Base-by-base conservation (phyloP, 2,113 vertebrate species). In the Sclerurus mexicanus region DNA sequence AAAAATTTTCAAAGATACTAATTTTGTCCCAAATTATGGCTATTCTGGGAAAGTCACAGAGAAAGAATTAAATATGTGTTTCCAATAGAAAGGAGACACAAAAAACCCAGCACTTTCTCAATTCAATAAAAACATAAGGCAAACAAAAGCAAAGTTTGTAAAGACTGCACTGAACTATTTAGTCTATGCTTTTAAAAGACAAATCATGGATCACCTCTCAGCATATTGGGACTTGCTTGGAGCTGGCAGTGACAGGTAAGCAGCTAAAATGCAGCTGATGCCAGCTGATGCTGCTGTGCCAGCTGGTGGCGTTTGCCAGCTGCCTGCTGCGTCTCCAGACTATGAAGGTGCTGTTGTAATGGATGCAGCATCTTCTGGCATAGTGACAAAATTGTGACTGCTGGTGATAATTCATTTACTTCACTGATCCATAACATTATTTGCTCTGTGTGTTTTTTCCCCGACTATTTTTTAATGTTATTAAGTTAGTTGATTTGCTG, bases 201-300 rank as follows among this genome's bases (percentile, higher is more conserved):
- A 93, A 85, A 91, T 93, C 90, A 91, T 87, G 37, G 76, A 78
- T 86, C 95, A 89, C 75, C 44, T 94, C 87, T 30, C 46, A 85
- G 77, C 78, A 96, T 83, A 82, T 17, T 89, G 87, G 31, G 55
- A 73, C 33, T 87, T 37, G 37, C 39, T 42, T 31, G 47, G 33
- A 47, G 73, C 72, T 95, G 89, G 81, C 94, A 89, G 55, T 59
- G 92, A 69, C 94, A 97, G 96, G 92, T 95, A 97, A 96, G 85
- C 25, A 78, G 79, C 52, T 49, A 31, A 81, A 71, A 71, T 56
- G 47, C 86, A 73, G 89, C 46, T 85, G 60, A 82, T 2, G 7
- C 77, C 74, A 87, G 77, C 5, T 85, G 87, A 56, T 79, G 74
- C 27, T 94, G 24, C 55, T 66, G 20, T 62, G 74, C 80, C 87